Percentiles rank a stretch among this genome's conserved stretches.
These are phyloP conservation scores for Orthosia gothica DNA, from an alignment of 2,888 invertebrate genomes.

Conservation along the genomic window DNA sequence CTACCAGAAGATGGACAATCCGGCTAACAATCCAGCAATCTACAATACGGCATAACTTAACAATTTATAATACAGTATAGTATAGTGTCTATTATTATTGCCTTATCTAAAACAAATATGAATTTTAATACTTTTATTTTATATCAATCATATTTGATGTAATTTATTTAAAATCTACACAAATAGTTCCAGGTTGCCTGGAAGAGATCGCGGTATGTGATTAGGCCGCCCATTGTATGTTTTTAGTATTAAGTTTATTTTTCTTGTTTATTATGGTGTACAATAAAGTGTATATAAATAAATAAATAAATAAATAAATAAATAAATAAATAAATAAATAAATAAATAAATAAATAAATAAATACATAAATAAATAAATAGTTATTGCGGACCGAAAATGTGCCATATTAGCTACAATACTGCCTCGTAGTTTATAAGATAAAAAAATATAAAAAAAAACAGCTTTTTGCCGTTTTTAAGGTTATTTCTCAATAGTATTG, in stretches of 20 bases:
- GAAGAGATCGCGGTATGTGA: no score
- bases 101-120: not conserved
- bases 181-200: not conserved
- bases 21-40: constrained; percentile 54
- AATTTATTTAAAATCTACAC: not conserved
- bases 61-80: not conserved
- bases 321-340: no score
- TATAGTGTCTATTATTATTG: constrained; percentile 22
- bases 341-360: no score
- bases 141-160: not conserved
- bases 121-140: not conserved
- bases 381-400: no score
- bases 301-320: no score
- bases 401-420: constrained; percentile 30
- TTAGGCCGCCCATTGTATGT: no score
- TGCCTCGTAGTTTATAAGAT: not conserved
- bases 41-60: constrained; percentile 59
- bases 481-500: constrained; percentile 37
- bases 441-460: constrained; percentile 31
- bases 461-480: constrained; percentile 20
- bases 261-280: no score
- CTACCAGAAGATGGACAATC: constrained; percentile 66
- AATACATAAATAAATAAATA: no score
- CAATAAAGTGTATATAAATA: no score
- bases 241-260: no score